Base-by-base conservation (phyloP, 1,140 invertebrate species). In the Prorops nasuta region DNA sequence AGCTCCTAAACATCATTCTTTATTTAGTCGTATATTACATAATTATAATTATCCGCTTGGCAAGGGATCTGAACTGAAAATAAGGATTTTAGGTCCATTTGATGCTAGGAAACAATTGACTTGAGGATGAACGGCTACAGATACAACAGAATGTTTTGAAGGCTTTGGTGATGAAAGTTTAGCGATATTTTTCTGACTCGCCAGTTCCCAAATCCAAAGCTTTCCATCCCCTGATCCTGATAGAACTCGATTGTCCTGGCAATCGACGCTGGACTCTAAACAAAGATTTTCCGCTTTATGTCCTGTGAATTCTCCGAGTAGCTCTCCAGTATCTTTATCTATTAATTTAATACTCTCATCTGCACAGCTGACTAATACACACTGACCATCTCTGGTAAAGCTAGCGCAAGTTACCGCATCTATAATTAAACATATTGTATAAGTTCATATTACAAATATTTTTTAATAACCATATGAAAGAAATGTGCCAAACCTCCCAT, bases 121-220 rank as follows among this genome's bases (percentile, higher is more conserved):
- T 17, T 79, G 84, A 0, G 88, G 88, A 81, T 91, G 89, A 46
- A 86, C 79, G 56, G 79, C 82, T n/a, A 91, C 53, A 0, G 89
- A 90, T 37, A 71, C 63, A 16, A 63, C 66, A 9, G 76, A 59
- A 56, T 74, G 48, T 51, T 59, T 66, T 0, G 49, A 55, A 7
- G 61, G 50, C 34, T 65, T 73, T 56, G 76, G 69, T 22, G 78
- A 72, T 14, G 63, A 67, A 12, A 82, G 63, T 53, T 82, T 83
- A 36, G 71, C 78, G 0, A 85, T 66, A 21, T 90, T 76, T 60
- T 83, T 84, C 20, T 83, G 84, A 56, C 84, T 84, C 3, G 96
- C 83, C 38, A 97, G 77, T 74, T 96, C 91, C 92, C 93, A 98
- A 57, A 89, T 83, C 76, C 88, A 91, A 2, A 96, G 78, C 64